Base-by-base conservation (phyloP, 2,888 invertebrate species). In the Siphonodentalium dalli region DNA sequence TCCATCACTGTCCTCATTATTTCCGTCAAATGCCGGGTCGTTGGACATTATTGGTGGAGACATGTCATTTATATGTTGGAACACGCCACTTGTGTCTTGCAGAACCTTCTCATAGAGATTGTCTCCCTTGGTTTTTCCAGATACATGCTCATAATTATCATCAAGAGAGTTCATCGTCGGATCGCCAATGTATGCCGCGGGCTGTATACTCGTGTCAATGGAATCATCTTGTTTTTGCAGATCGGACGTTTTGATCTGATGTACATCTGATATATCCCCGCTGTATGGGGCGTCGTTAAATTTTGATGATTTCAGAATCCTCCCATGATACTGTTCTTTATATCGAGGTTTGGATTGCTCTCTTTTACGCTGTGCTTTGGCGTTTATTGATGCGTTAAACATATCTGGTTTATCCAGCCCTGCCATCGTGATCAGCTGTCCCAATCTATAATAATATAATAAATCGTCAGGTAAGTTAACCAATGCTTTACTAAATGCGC, bases 381-480 rank as follows among this genome's bases (percentile, higher is more conserved):
- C n/a, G n/a, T n/a, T n/a, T n/a, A n/a, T n/a, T n/a, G n/a, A n/a
- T n/a, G n/a, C n/a, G n/a, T n/a, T n/a, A n/a, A n/a, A n/a, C n/a
- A n/a, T n/a, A n/a, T n/a, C n/a, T n/a, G n/a, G n/a, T n/a, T 68
- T 54, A 29, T 78, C 76, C 3, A 79, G 54, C 1, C 78, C 78
- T 4, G 79, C 78, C 70, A 78, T 69, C 6, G 72, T 68, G 40
- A 78, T 75, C 56, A 79, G 65, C 60, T 78, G 69, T 18, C 78
- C 77, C 7, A 79, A 68, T 3, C 79, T 79, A 66, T 24, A 68
- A 68, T 20, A 49, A 27, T 39, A 42, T 44, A 24, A 44, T 1
- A 41, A 34, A 33, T 33, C 4, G n/a, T 7, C 6, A 23, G 27
- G 21, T 18, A 27, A 13, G 18, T 3, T 9, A 7, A n/a, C n/a